Conservation (phyloP, 1,140 invertebrate genomes). For the Druon quercuslanigerum region DNA sequence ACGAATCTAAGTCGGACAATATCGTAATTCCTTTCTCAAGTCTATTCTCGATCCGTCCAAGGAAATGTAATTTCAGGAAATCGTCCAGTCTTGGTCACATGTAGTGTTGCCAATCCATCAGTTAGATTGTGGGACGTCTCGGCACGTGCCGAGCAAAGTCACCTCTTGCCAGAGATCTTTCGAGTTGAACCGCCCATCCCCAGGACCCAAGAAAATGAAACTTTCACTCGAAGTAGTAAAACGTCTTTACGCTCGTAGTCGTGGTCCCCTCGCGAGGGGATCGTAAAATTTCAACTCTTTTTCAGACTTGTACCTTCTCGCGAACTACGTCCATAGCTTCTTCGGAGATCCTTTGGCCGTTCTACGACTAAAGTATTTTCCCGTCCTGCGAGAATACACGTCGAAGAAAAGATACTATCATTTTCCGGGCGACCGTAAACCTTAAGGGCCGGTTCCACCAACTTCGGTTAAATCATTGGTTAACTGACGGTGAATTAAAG, state of each 20-base stretch:
- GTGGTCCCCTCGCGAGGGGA: constrained; percentile 30
- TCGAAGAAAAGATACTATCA: constrained; percentile 24
- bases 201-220: constrained; percentile 46
- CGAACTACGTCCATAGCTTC: constrained; percentile 16
- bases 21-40: constrained; percentile 8
- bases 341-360: neutral
- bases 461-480: too few relatives aligned
- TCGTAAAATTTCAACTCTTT: constrained; percentile 55
- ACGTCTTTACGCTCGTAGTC: constrained; percentile 45
- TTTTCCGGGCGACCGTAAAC: constrained; percentile 4
- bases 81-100: constrained; percentile 20
- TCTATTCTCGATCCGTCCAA: constrained; percentile 23
- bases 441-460: too few relatives aligned
- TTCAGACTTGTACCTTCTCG: constrained; percentile 33
- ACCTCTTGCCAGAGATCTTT: constrained; percentile 6
- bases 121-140: constrained; percentile 22
- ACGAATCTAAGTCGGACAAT: neutral
- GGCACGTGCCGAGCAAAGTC: constrained; percentile 20
- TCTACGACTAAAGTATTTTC: neutral
- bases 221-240: constrained; percentile 57
- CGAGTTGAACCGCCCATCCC: constrained; percentile 24
- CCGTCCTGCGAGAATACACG: constrained; percentile 17
- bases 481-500: too few relatives aligned
- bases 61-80: constrained; percentile 1
- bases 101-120: neutral